Percentiles rank a stretch among this genome's conserved stretches.
Evolutionary conservation across 1,140 invertebrate genomes (phyloP).

Genomic region (Cydia pomonella): DNA sequence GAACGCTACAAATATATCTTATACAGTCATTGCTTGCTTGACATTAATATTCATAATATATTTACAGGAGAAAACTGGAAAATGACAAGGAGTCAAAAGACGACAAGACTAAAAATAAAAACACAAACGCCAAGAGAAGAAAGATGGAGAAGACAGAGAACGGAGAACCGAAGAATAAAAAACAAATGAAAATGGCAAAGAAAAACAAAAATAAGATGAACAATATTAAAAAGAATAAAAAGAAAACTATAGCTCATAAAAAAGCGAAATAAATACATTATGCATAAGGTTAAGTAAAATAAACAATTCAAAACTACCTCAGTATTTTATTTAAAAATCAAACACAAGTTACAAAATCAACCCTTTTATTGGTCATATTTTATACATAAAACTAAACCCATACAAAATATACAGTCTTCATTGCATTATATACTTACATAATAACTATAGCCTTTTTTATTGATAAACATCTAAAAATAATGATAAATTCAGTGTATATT

Average conservation of each 20-base stretch:
- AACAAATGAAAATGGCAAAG: conserved; percentile 48
- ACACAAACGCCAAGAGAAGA: conserved; percentile 39
- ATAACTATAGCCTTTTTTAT: conserved; percentile 37
- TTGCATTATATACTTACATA: conserved; percentile 59
- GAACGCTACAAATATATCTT: no score
- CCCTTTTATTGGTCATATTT: conserved; percentile 11
- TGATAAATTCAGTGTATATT: conserved; percentile 25
- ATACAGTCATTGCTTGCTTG: no score
- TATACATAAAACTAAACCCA: conserved; percentile 40
- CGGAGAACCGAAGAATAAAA: conserved; percentile 51
- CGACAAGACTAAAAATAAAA: conserved; percentile 6
- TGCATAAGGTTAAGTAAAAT: background rate
- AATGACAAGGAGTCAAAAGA: conserved; percentile 40
- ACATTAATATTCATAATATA: conserved; percentile 10
- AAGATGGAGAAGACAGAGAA: conserved; percentile 47
- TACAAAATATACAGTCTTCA: conserved; percentile 75
- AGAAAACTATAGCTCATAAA: conserved; percentile 39
- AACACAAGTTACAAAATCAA: background rate
- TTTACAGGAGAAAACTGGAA: conserved; percentile 65
- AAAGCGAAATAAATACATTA: conserved; percentile 8
- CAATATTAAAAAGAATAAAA: conserved; percentile 37
- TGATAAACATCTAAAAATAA: conserved; percentile 15
- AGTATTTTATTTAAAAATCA: background rate
- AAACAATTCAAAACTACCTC: background rate
- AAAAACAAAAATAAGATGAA: conserved; percentile 42